phyloP scores from a whole-genome alignment of 2,113 vertebrate genomes.

The Phalacrocorax brasilianus region DNA sequence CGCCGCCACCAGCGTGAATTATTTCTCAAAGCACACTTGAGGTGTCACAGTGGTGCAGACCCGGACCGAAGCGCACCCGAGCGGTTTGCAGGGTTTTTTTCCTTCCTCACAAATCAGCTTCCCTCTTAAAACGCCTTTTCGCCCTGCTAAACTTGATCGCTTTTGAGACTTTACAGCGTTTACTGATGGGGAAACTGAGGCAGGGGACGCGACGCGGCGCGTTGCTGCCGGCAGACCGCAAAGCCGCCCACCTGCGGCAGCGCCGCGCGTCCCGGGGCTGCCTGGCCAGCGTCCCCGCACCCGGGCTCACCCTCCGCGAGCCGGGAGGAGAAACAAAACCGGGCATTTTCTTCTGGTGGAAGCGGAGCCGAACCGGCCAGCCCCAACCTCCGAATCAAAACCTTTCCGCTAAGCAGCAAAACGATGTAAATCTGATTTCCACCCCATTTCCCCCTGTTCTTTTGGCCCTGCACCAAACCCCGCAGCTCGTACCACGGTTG shows the following conservation, averaged over 20 bases:
- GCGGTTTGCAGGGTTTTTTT: neutral
- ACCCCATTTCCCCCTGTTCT: neutral
- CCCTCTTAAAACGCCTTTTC: neutral
- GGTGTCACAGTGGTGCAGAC: neutral
- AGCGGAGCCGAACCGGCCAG: neutral
- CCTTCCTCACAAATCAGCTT: neutral
- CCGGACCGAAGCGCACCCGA: no score
- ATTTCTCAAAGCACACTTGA: fast-evolving
- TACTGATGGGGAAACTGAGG: neutral
- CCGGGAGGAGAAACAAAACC: neutral
- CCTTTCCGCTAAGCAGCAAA: neutral
- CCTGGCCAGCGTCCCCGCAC: neutral
- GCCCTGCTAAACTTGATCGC: fast-evolving
- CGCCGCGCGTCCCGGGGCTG: fast-evolving
- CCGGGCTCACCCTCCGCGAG: fast-evolving
- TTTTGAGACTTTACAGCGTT: fast-evolving
- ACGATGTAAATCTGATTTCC: neutral
- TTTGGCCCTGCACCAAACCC: neutral
- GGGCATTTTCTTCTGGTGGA: neutral
- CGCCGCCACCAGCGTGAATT: fast-evolving
- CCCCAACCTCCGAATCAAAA: neutral
- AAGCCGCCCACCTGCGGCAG: fast-evolving
- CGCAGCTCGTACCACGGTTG: fast-evolving
- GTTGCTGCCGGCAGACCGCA: fast-evolving
- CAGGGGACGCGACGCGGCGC: fast-evolving